Evolutionary conservation across 2,113 vertebrate species (phyloP), one percentile per base, ranked within the genome.

Genomic region (Lepus americanus): DNA sequence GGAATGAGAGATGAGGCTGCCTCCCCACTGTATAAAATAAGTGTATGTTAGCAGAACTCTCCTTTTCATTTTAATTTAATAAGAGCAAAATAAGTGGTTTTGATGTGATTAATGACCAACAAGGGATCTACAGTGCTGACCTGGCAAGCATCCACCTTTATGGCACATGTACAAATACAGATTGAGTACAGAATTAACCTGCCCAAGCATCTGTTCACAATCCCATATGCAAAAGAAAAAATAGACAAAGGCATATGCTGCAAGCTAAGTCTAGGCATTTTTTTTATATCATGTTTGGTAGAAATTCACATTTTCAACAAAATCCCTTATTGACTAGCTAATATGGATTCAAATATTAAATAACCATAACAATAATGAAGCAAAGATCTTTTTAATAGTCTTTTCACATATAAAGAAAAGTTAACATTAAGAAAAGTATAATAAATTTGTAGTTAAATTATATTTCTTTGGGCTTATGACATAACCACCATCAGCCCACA

Each of bases 61-160:
- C 59, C 79, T 92, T 92, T 96, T 95, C 44, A 93, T 95, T 89
- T 95, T 95, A 64, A 97, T 92, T 94, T 73, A 92, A 96, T 97
- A 93, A 94, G 90, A 94, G 86, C 53, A 87, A 94, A 89, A 69
- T 96, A 90, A 97, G 72, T 89, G 83, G 6, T 29, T 97, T 92
- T 91, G 66, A 91, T 94, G 86, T 92, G 92, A 95, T 92, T 96
- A 94, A 95, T 96, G 94, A 87, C 53, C 14, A 44, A 82, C 79
- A 84, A 95, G 66, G 53, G 92, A 94, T 59, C n/a, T 2, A 49
- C 3, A 5, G 31, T 36, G 49, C 83, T 49, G 39, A 67, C 64
- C 73, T 97, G 96, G 92, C 70, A 0, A 55, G 33, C 55, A 33
- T 76, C 92, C 85, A 88, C 86, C 53, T 73, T 22, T 16, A 64